Conservation (phyloP, 2,888 invertebrate genomes). For the Pasiphila rectangulata region DNA sequence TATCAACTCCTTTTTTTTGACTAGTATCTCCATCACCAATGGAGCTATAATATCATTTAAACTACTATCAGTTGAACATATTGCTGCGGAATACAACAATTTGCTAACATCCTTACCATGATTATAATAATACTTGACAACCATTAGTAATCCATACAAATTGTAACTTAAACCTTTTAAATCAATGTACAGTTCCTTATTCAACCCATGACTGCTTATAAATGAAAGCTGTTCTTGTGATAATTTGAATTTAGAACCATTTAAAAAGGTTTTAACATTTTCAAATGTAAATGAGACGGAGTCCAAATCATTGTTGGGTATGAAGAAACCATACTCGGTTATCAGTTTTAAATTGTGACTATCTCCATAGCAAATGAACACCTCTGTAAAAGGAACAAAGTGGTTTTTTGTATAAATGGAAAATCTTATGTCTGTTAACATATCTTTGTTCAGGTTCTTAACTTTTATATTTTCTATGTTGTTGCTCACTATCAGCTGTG, state of each 20-base stretch:
- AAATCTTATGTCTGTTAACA: conserved; percentile 67
- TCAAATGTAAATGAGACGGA: conserved; percentile 81
- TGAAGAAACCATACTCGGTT: conserved; percentile 92
- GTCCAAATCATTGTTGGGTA: conserved; percentile 85
- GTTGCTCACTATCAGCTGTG: conserved; percentile 59
- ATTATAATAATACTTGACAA: conserved; percentile 69
- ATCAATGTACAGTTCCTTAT: conserved; percentile 83
- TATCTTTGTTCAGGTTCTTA: conserved; percentile 48
- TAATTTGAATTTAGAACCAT: conserved; percentile 52
- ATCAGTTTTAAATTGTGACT: conserved; percentile 90
- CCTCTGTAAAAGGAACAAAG: conserved; percentile 85
- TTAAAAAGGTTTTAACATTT: conserved; percentile 72
- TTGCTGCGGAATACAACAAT: conserved; percentile 69
- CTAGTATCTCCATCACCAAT: conserved; percentile 56
- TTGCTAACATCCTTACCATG: conserved; percentile 62
- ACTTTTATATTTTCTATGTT: conserved; percentile 54
- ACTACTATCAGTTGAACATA: conserved; percentile 61
- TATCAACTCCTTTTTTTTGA: conserved; percentile 52
- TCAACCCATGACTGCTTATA: conserved; percentile 82
- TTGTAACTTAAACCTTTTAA: conserved; percentile 84
- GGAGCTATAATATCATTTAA: conserved; percentile 64
- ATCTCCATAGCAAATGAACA: conserved; percentile 94
- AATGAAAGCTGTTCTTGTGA: conserved; percentile 83
- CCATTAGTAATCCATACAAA: conserved; percentile 76
- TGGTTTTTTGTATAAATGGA: conserved; percentile 72